Conservation (phyloP, 2,113 vertebrate species). For the Hippoglossus stenolepis region DNA sequence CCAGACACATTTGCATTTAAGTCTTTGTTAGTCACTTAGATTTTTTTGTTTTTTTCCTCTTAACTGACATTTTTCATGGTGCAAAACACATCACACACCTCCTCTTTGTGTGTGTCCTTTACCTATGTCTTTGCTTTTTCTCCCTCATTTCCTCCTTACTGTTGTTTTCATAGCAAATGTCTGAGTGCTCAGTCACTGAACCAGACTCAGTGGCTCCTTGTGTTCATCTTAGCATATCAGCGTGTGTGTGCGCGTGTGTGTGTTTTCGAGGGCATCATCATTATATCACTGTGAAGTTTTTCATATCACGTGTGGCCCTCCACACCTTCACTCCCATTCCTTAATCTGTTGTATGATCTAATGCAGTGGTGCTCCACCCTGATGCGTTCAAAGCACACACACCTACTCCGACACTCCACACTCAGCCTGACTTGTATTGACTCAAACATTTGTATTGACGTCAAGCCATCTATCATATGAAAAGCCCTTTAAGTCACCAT, state of each 20-base stretch:
- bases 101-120: neutral
- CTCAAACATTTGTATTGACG: conserved; percentile 48
- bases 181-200: conserved; percentile 45
- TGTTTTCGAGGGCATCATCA: conserved; percentile 26
- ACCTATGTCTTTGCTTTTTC: neutral
- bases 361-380: conserved; percentile 60
- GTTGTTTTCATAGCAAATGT: conserved; percentile 54
- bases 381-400: conserved; percentile 43
- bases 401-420: conserved; percentile 35
- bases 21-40: too few species aligned
- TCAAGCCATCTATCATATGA: conserved; percentile 39
- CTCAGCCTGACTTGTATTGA: conserved; percentile 47
- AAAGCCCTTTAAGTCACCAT: conserved; percentile 26
- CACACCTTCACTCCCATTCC: conserved; percentile 51
- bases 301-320: conserved; percentile 44
- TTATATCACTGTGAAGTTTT: conserved; percentile 17
- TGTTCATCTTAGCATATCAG: conserved; percentile 50
- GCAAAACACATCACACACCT: conserved; percentile 34
- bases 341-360: conserved; percentile 69
- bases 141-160: conserved; percentile 30
- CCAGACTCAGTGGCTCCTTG: conserved; percentile 66
- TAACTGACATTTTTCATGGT: neutral
- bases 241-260: conserved; percentile 2
- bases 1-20: neutral
- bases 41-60: neutral